These are phyloP conservation scores for Alosa sapidissima DNA, from an alignment of 2,797 vertebrate species.

Conservation along the genomic window DNA sequence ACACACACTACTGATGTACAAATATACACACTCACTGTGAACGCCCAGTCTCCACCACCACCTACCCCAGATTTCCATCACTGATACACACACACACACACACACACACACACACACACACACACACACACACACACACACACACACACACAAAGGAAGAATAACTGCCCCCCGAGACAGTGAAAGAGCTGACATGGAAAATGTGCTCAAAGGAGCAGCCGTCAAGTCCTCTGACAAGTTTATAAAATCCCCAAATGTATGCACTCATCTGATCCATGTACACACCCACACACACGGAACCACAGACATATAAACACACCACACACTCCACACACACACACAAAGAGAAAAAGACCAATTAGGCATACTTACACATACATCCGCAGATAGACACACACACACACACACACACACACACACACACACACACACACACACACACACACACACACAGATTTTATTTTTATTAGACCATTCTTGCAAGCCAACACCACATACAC, in stretches of 20 bases:
- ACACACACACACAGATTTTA: slow-evolving; percentile 40
- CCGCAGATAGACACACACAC: neutral
- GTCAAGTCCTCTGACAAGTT: slow-evolving; percentile 10
- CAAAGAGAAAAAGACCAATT: too few relatives aligned
- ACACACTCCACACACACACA: slow-evolving; percentile 3
- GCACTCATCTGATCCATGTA: neutral
- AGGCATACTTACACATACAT: neutral
- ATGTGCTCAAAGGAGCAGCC: neutral
- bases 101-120: slow-evolving; percentile 4
- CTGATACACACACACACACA: slow-evolving; percentile 10
- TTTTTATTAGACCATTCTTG: neutral
- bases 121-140: neutral
- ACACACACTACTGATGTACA: neutral
- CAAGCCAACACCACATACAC: neutral
- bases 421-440: slow-evolving; percentile 36
- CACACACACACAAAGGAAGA: neutral
- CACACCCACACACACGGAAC: neutral
- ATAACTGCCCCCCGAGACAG: neutral
- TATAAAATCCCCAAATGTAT: slow-evolving; percentile 13
- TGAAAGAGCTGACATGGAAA: slow-evolving; percentile 13
- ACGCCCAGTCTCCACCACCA: neutral
- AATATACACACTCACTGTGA: neutral
- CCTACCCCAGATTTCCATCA: neutral
- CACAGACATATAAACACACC: neutral
- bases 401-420: slow-evolving; percentile 41